phyloP scores from a whole-genome alignment of 2,888 invertebrate species.

The Fragum whitleyi region DNA sequence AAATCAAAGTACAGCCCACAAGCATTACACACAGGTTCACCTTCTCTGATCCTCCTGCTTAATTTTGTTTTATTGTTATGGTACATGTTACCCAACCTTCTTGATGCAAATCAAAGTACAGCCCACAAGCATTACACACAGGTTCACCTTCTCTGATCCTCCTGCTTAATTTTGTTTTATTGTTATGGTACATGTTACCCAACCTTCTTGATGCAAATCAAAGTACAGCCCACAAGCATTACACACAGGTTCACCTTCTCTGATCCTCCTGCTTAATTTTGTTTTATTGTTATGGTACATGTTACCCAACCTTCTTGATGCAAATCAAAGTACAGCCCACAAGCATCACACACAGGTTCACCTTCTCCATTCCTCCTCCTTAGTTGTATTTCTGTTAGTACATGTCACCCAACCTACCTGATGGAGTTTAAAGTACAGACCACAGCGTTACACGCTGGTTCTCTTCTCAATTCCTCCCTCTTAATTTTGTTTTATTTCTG shows the following conservation, averaged over 20 bases:
- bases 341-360: slow-evolving; percentile 99
- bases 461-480: slow-evolving; percentile 96
- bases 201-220: slow-evolving; percentile 92
- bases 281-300: too few species aligned
- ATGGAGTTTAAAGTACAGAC: slow-evolving; percentile 98
- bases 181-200: slow-evolving; percentile 98
- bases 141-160: slow-evolving; percentile 96
- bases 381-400: too few species aligned
- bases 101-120: slow-evolving; percentile 97
- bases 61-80: slow-evolving; percentile 95
- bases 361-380: slow-evolving; percentile 97
- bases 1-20: slow-evolving; percentile 98
- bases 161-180: slow-evolving; percentile 96
- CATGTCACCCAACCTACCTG: too few species aligned
- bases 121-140: slow-evolving; percentile 99
- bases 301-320: slow-evolving; percentile 90
- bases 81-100: slow-evolving; percentile 91
- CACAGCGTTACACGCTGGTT: slow-evolving; percentile 99
- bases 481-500: slow-evolving; percentile 96
- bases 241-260: slow-evolving; percentile 96
- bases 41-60: slow-evolving; percentile 97
- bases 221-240: slow-evolving; percentile 99
- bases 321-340: slow-evolving; percentile 98
- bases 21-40: slow-evolving; percentile 98
- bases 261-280: slow-evolving; percentile 98